Evolutionary conservation across 2,113 vertebrate species (phyloP).

Genomic region (Pogonocichla stellata): DNA sequence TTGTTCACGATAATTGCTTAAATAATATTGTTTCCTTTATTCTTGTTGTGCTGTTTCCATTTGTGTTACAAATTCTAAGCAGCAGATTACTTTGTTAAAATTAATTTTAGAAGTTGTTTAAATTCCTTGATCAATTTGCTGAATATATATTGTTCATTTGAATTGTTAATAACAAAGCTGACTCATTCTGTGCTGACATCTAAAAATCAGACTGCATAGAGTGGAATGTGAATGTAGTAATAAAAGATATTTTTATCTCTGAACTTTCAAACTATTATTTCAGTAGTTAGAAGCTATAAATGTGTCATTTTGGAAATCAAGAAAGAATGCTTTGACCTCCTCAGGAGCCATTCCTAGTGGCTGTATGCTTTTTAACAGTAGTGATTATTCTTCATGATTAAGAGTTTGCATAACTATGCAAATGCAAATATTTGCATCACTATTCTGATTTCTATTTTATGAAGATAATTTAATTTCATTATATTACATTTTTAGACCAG

Average conservation of each 20-base stretch:
- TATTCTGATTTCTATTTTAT: background rate
- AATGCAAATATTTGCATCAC: background rate
- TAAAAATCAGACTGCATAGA: background rate
- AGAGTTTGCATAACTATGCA: background rate
- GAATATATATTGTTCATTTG: background rate
- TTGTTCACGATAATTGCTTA: background rate
- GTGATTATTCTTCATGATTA: background rate
- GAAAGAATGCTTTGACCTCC: background rate
- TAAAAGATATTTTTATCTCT: conserved; percentile 8
- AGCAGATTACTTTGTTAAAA: background rate
- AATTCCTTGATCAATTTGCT: background rate
- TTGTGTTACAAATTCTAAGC: background rate
- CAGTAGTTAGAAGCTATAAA: background rate
- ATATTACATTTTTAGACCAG: background rate
- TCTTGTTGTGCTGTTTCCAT: background rate
- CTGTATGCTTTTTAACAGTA: background rate
- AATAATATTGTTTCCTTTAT: background rate
- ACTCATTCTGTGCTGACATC: background rate
- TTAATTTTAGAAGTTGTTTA: background rate
- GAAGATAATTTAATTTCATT: background rate
- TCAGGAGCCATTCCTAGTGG: background rate
- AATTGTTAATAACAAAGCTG: background rate
- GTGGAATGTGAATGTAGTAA: background rate
- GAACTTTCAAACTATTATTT: background rate
- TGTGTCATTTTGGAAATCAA: background rate